These are phyloP conservation scores for Nesometra sesokonis DNA, from an alignment of 35 echinoderm and acorn worm species.

Conservation along the genomic window DNA sequence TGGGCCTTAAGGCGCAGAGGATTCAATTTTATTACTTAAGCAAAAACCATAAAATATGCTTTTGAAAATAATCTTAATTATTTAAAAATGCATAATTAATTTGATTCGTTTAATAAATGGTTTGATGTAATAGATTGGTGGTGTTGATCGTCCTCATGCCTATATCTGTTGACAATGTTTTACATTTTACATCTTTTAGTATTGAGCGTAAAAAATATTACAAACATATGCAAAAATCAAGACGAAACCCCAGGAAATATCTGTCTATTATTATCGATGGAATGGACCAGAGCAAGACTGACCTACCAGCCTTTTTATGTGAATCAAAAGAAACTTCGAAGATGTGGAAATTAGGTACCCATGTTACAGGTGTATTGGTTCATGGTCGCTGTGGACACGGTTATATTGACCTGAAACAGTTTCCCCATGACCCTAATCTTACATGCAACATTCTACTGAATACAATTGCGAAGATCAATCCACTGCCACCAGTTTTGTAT, in stretches of 20 bases:
- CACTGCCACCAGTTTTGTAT: constrained; percentile 15
- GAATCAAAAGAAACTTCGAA: background rate
- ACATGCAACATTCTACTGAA: constrained; percentile 24
- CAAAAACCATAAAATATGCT: too few species aligned
- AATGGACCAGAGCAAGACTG: constrained; percentile 30
- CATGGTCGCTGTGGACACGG: constrained; percentile 26
- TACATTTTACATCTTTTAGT: background rate
- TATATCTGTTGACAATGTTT: background rate
- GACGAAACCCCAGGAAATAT: constrained; percentile 20
- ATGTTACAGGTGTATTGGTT: constrained; percentile 35
- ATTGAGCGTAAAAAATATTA: constrained; percentile 34
- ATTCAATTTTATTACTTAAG: too few species aligned
- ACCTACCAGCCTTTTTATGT: background rate
- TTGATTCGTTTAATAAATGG: too few species aligned
- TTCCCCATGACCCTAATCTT: constrained; percentile 31
- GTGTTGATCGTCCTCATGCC: background rate
- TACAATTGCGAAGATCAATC: background rate
- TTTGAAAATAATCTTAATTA: too few species aligned
- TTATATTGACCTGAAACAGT: constrained; percentile 34
- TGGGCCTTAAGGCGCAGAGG: too few species aligned
- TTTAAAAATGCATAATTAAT: too few species aligned
- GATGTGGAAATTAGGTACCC: constrained; percentile 30
- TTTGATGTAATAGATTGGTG: too few species aligned
- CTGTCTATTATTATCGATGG: constrained; percentile 42
- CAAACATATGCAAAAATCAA: constrained; percentile 19